Conservation (phyloP, 2,888 invertebrate genomes). For the Nemoura dubitans region DNA sequence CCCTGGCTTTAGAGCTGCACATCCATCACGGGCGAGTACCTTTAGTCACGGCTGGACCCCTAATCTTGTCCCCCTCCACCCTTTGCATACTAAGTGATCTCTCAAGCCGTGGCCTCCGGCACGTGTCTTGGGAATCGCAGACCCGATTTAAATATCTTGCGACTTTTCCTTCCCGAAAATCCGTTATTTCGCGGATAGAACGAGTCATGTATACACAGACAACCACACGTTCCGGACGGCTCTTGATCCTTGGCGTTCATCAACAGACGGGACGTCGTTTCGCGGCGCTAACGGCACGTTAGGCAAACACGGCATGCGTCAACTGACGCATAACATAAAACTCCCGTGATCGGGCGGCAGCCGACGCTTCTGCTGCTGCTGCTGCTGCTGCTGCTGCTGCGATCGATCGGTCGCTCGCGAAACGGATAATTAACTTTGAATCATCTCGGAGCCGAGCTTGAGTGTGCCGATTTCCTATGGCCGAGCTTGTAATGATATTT, state of each 20-base stretch:
- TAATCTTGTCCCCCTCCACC: conserved; percentile 7
- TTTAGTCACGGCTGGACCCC: not conserved
- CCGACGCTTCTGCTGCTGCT: not conserved
- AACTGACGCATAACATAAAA: not conserved
- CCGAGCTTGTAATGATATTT: conserved; percentile 22
- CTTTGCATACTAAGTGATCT: not conserved
- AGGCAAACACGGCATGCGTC: not conserved
- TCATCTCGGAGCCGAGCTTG: not conserved
- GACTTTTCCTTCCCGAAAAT: not conserved
- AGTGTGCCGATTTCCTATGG: not conserved
- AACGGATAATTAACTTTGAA: conserved; percentile 12
- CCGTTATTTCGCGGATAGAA: not conserved
- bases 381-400: not conserved
- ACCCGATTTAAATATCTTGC: conserved; percentile 36
- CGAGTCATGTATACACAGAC: not conserved
- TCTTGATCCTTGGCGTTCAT: not conserved
- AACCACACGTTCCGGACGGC: not conserved
- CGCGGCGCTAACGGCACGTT: not conserved
- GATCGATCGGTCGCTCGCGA: not conserved
- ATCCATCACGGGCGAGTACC: not conserved
- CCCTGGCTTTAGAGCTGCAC: not conserved
- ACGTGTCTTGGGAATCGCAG: not conserved
- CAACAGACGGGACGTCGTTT: not conserved
- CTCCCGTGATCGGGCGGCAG: not conserved
- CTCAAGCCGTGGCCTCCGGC: not conserved